Evolutionary conservation across 1,140 invertebrate genomes (phyloP).

Genomic region (Cyclargus thomasi): DNA sequence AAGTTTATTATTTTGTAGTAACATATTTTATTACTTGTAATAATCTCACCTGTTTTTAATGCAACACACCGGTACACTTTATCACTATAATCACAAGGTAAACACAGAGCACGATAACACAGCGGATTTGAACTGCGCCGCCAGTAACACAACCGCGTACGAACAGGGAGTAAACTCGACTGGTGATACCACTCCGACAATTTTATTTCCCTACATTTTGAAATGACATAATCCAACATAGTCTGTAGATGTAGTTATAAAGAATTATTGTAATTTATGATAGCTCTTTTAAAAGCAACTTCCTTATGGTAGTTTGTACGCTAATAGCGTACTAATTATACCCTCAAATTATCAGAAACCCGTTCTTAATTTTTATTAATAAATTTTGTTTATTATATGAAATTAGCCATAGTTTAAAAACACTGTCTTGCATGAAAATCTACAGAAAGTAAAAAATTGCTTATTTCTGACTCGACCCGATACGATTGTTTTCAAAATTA

Average conservation of each 20-base stretch:
- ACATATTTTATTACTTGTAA: background rate
- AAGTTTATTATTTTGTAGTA: background rate
- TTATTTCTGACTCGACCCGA: too few relatives aligned
- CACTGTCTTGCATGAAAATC: too few relatives aligned
- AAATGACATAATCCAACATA: background rate
- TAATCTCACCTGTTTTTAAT: background rate
- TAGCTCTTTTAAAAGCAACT: background rate
- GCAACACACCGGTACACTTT: constrained; percentile 22
- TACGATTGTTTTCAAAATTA: too few relatives aligned
- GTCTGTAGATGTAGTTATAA: too few relatives aligned
- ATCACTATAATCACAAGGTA: constrained; percentile 39
- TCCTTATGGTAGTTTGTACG: too few relatives aligned
- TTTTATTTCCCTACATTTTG: background rate
- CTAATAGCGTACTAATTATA: too few relatives aligned
- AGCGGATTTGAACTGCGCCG: constrained; percentile 38
- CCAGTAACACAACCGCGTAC: constrained; percentile 23
- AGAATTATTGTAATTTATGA: background rate
- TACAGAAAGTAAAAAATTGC: too few relatives aligned
- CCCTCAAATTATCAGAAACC: too few relatives aligned
- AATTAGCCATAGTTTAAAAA: too few relatives aligned
- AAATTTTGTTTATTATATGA: too few relatives aligned
- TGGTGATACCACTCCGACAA: constrained; percentile 36
- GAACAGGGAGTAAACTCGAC: constrained; percentile 26
- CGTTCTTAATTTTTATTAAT: too few relatives aligned
- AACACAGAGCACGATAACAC: constrained; percentile 24